Base-by-base conservation (phyloP, 2,113 vertebrate species). In the Vidua macroura region DNA sequence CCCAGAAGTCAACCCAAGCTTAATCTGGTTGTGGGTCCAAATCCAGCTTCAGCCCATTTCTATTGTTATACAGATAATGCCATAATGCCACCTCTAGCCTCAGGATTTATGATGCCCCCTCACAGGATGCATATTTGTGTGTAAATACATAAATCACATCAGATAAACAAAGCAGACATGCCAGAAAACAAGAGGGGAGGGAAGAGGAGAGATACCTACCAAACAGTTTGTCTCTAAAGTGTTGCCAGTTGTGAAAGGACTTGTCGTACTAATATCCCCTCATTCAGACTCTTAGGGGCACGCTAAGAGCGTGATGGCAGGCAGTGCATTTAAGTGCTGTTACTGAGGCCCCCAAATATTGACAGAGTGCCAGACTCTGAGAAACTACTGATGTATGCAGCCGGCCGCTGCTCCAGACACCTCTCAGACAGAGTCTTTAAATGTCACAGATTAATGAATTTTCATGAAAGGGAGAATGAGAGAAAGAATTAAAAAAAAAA, bases 361-460 rank as follows among this genome's bases (percentile, higher is more conserved):
- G 98, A 98, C 97, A 98, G 97, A 98, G 96, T 98, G 98, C 98
- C 98, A 98, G 97, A 97, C 95, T 97, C 97, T 83, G 95, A 97
- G 98, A 98, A 97, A 97, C 97, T 98, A 98, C 97, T 98, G 98
- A 98, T 97, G 97, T 97, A 97, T 97, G 96, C 96, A 97, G 97
- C 90, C 81, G 95, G 97, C 97, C 98, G 96, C 97, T 97, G 97
- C 97, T 97, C 97, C 97, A 98, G 98, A 98, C 97, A 98, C 97
- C 98, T 98, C 97, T 98, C 97, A 98, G 97, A 98, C 97, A 97
- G 96, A 95, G 97, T 96, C 97, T 98, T 98, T 98, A 98, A 98
- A 98, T 98, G 98, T 98, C 98, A 98, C 97, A 97, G 96, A 98
- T 98, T 98, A 98, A 98, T 98, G 97, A 98, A 98, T 98, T 98